Percentiles rank a stretch among this genome's conserved stretches.
These are phyloP conservation scores for Elmis aenea DNA, from an alignment of 2,888 invertebrate species.

Conservation along the genomic window DNA sequence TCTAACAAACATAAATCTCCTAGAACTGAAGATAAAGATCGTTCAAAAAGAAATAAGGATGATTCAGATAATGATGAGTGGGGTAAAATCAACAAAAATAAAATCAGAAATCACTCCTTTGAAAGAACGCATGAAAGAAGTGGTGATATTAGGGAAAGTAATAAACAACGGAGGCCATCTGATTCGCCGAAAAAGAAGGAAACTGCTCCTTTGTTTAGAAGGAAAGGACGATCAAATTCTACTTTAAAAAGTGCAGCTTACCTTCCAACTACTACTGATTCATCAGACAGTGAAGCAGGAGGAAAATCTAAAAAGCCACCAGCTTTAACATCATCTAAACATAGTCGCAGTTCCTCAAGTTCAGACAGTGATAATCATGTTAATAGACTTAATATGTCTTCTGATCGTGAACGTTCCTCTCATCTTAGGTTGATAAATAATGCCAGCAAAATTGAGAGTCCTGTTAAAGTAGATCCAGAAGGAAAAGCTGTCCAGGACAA, in stretches of 20 bases:
- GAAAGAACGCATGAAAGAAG: slow-evolving; percentile 11
- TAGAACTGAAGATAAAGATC: slow-evolving; percentile 25
- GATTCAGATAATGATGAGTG: slow-evolving; percentile 40
- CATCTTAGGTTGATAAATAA: slow-evolving; percentile 2
- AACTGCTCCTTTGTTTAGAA: slow-evolving; percentile 34
- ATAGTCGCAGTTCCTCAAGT: slow-evolving; percentile 25
- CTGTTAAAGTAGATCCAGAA: slow-evolving; percentile 43
- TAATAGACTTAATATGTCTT: slow-evolving; percentile 21
- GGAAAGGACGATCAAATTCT: slow-evolving; percentile 46
- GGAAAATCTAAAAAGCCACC: slow-evolving; percentile 33
- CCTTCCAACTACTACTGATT: slow-evolving; percentile 41
- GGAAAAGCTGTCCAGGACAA: slow-evolving; percentile 59
- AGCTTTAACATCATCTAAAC: slow-evolving; percentile 15
- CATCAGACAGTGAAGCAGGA: slow-evolving; percentile 42
- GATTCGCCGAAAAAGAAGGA: slow-evolving; percentile 36
- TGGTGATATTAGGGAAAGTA: slow-evolving; percentile 14
- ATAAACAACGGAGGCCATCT: slow-evolving; percentile 27
- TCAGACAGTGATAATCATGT: slow-evolving; percentile 29
- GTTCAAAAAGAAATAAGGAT: slow-evolving; percentile 20
- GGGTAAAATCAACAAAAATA: slow-evolving; percentile 37
- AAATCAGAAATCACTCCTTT: slow-evolving; percentile 25
- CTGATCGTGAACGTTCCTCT: slow-evolving; percentile 25
- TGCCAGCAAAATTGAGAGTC: slow-evolving; percentile 27
- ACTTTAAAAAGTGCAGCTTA: slow-evolving; percentile 32
- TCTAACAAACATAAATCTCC: slow-evolving; percentile 27